Conservation (phyloP, 2,888 invertebrate species). For the Periphyllus acericola region DNA sequence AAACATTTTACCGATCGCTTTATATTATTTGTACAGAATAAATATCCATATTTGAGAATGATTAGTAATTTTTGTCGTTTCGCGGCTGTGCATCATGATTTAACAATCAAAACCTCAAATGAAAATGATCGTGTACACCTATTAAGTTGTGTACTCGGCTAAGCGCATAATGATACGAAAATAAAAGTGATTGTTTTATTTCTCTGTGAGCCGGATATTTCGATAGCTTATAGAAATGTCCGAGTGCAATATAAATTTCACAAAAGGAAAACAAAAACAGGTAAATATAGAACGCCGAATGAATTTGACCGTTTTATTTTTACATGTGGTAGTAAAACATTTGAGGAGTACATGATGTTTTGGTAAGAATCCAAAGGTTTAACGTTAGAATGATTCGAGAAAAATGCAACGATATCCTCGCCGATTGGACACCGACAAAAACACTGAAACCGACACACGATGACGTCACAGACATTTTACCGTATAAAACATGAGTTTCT, state of each 20-base stretch:
- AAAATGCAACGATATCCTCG: slow-evolving; percentile 10
- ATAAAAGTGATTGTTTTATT: not conserved
- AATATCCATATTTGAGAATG: too few relatives aligned
- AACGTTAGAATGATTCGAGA: slow-evolving; percentile 14
- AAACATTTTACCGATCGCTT: too few relatives aligned
- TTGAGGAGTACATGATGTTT: slow-evolving; percentile 38
- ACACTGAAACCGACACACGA: not conserved
- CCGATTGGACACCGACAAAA: not conserved
- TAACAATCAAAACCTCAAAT: too few relatives aligned
- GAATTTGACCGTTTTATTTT: slow-evolving; percentile 32
- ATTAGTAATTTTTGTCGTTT: too few relatives aligned
- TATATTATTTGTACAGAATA: too few relatives aligned
- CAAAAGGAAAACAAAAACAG: not conserved
- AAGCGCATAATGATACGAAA: not conserved
- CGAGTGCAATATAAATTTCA: not conserved
- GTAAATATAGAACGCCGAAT: slow-evolving; percentile 30
- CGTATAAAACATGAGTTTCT: slow-evolving; percentile 29
- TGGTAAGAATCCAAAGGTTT: slow-evolving; percentile 40
- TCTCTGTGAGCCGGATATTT: not conserved
- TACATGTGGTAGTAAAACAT: slow-evolving; percentile 7
- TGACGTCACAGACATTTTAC: slow-evolving; percentile 47
- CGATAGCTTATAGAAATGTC: not conserved
- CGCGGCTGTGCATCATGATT: too few relatives aligned
- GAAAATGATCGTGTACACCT: too few relatives aligned
- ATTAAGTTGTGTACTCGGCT: too few relatives aligned